Evolutionary conservation across 2,113 vertebrate species (phyloP).

Genomic region (Zonotrichia leucophrys): DNA sequence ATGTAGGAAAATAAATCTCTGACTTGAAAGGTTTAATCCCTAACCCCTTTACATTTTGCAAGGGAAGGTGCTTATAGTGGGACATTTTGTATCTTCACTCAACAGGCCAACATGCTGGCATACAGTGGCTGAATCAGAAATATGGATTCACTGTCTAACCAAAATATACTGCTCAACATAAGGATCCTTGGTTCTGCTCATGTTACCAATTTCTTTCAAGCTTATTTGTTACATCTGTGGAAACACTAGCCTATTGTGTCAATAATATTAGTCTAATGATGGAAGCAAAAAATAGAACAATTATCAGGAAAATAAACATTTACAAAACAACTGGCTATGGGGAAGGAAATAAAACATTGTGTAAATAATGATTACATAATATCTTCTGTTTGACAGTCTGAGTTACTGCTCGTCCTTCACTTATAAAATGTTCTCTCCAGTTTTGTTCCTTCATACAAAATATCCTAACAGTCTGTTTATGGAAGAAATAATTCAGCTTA

Average conservation of each 20-base stretch:
- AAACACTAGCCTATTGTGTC: neutral
- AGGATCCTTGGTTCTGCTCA: neutral
- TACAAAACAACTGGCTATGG: neutral
- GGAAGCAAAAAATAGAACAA: neutral
- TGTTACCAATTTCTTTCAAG: neutral
- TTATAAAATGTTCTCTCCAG: neutral
- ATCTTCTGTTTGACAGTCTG: neutral
- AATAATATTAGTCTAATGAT: neutral
- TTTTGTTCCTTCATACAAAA: constrained; percentile 8
- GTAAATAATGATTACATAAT: neutral
- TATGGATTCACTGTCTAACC: neutral
- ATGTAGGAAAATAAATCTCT: constrained; percentile 27
- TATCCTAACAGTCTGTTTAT: neutral
- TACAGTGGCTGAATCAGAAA: neutral
- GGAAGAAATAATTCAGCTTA: constrained; percentile 19
- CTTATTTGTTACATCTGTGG: neutral
- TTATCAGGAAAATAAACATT: neutral
- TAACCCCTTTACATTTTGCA: neutral
- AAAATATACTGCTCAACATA: neutral
- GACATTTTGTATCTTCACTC: neutral
- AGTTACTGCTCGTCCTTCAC: neutral
- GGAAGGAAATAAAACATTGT: neutral
- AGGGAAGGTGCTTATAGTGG: neutral
- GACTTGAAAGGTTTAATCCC: constrained; percentile 26
- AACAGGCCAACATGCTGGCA: neutral